These are phyloP conservation scores for Hydroisotoma schaefferi DNA, from an alignment of 2,888 invertebrate genomes.

Conservation along the genomic window DNA sequence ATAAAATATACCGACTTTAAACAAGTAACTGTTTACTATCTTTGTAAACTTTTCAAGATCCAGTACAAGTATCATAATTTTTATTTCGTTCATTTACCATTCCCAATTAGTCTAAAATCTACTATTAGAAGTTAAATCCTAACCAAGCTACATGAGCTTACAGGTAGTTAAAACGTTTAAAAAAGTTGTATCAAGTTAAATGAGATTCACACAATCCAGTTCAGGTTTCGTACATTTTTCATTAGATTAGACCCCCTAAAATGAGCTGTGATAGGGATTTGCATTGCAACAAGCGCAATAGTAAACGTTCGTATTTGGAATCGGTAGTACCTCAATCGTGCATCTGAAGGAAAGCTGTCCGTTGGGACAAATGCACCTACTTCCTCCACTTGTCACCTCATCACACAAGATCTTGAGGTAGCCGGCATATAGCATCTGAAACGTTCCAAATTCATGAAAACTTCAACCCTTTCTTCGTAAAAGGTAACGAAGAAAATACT, in stretches of 20 bases:
- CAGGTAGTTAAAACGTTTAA: no score
- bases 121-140: no score
- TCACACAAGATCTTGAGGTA: constrained; percentile 13
- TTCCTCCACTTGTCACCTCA: not conserved
- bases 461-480: not conserved
- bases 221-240: not conserved
- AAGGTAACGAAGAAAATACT: not conserved
- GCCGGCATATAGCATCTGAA: constrained; percentile 7
- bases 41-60: no score
- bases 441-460: not conserved
- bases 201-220: not conserved
- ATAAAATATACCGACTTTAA: no score
- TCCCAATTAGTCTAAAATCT: no score
- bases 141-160: no score
- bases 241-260: no score
- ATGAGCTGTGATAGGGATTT: no score
- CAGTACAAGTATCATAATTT: no score
- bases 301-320: constrained; percentile 3
- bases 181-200: no score
- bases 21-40: no score
- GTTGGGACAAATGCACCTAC: constrained; percentile 11
- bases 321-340: not conserved
- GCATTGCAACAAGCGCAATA: constrained; percentile 15
- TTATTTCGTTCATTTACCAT: no score
- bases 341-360: constrained; percentile 7